These are phyloP conservation scores for Aythya baeri DNA, from an alignment of 2,113 vertebrate genomes.

Conservation along the genomic window DNA sequence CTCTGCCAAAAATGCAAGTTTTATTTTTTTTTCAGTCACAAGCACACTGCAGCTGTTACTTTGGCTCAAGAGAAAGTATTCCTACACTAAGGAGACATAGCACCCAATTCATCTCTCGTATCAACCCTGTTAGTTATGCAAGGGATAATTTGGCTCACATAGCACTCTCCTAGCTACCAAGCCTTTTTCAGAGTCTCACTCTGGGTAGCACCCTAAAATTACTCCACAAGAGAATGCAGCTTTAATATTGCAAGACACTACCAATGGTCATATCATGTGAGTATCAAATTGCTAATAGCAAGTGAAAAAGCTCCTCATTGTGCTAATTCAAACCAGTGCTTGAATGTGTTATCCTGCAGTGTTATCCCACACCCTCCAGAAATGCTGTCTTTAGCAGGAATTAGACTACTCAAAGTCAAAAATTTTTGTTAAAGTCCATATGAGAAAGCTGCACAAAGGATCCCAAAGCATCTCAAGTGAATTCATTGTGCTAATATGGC, in stretches of 20 bases:
- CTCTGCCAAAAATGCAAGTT: not conserved
- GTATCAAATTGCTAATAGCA: not conserved
- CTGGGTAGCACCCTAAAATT: not conserved
- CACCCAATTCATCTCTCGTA: slow-evolving; percentile 48
- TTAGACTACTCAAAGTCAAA: not conserved
- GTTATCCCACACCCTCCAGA: not conserved
- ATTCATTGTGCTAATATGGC: not conserved
- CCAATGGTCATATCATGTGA: not conserved
- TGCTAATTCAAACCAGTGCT: not conserved
- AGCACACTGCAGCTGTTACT: slow-evolving; percentile 68
- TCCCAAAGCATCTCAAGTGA: not conserved
- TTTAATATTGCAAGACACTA: not conserved
- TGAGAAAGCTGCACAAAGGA: not conserved
- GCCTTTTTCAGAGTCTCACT: not conserved
- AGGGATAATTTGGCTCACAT: slow-evolving; percentile 28
- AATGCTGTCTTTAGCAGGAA: not conserved
- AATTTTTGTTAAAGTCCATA: not conserved
- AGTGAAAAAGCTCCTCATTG: not conserved
- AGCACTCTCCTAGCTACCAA: slow-evolving; percentile 36
- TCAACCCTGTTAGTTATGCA: slow-evolving; percentile 35
- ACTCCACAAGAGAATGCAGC: not conserved
- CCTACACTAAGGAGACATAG: slow-evolving; percentile 34
- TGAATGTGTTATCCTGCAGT: not conserved
- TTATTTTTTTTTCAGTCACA: not conserved
- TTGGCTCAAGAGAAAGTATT: slow-evolving; percentile 42